phyloP scores from a whole-genome alignment of 1,140 invertebrate genomes.

The Hestina assimilis region DNA sequence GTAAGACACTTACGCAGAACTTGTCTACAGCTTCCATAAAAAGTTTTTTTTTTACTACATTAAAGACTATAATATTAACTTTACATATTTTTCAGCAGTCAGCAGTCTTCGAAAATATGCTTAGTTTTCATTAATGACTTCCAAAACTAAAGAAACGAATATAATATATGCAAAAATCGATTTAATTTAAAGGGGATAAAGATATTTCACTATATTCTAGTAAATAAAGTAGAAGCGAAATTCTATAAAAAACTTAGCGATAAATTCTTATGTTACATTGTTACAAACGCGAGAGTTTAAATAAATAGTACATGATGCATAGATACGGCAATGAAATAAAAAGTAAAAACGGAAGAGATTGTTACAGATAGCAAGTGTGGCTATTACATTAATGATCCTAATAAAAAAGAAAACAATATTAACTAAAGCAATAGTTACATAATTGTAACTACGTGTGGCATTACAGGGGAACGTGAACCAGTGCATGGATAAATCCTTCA shows the following conservation, averaged over 20 bases:
- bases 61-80: neutral
- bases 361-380: slow-evolving; percentile 27
- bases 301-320: too few relatives aligned
- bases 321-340: slow-evolving; percentile 3
- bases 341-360: slow-evolving; percentile 25
- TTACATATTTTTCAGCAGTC: too few relatives aligned
- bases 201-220: too few relatives aligned
- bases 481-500: slow-evolving; percentile 9
- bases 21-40: neutral
- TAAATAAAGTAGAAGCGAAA: too few relatives aligned
- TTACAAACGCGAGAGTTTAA: too few relatives aligned
- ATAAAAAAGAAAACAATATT: slow-evolving; percentile 28
- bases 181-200: too few relatives aligned
- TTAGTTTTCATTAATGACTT: too few relatives aligned
- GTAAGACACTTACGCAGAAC: neutral
- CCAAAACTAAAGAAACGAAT: too few relatives aligned
- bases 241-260: too few relatives aligned
- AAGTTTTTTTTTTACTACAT: neutral
- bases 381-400: slow-evolving; percentile 22
- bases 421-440: slow-evolving; percentile 18
- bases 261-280: too few relatives aligned
- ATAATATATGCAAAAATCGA: too few relatives aligned
- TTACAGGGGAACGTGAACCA: slow-evolving; percentile 22
- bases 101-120: too few relatives aligned
- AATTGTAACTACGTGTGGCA: slow-evolving; percentile 22